A percentile compares a stretch with the other conserved stretches of the same genome.
Evolutionary conservation across 2,113 vertebrate species (phyloP).

Genomic region (Psilopsiagon aymara): DNA sequence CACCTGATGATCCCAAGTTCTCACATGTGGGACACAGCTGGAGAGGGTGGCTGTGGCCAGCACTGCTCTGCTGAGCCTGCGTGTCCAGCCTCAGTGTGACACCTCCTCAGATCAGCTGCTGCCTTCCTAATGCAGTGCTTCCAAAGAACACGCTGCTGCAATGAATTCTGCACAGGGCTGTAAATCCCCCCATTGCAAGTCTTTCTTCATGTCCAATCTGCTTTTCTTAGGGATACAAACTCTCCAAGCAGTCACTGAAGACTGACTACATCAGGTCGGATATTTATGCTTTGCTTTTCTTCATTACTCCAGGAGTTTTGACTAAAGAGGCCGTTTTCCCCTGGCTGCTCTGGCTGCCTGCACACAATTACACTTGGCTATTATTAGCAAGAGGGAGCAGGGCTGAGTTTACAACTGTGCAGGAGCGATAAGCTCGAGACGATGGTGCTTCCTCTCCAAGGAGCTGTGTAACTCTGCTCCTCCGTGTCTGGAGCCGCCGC

Average conservation of each 20-base stretch:
- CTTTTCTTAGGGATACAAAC: neutral
- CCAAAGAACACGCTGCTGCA: neutral
- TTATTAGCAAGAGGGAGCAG: neutral
- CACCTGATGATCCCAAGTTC: neutral
- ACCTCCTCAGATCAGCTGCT: neutral
- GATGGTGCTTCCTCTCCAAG: neutral
- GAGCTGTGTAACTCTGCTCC: neutral
- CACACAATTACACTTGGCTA: neutral
- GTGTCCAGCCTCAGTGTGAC: neutral
- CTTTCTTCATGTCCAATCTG: neutral
- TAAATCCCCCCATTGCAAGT: rapidly evolving
- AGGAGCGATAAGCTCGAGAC: neutral
- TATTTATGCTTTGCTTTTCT: neutral
- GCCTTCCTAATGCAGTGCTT: rapidly evolving
- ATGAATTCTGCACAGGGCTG: neutral
- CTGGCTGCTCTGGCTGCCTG: neutral
- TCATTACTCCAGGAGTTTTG: neutral
- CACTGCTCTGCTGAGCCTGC: neutral
- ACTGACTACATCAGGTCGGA: rapidly evolving
- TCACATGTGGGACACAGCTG: neutral
- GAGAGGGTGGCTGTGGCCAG: neutral
- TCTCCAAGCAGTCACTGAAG: neutral
- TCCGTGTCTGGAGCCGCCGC: rapidly evolving
- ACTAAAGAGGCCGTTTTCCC: neutral
- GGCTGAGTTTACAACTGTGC: neutral